Conservation (phyloP, 2,888 invertebrate species). For the Pycnomerus fuliginosus region DNA sequence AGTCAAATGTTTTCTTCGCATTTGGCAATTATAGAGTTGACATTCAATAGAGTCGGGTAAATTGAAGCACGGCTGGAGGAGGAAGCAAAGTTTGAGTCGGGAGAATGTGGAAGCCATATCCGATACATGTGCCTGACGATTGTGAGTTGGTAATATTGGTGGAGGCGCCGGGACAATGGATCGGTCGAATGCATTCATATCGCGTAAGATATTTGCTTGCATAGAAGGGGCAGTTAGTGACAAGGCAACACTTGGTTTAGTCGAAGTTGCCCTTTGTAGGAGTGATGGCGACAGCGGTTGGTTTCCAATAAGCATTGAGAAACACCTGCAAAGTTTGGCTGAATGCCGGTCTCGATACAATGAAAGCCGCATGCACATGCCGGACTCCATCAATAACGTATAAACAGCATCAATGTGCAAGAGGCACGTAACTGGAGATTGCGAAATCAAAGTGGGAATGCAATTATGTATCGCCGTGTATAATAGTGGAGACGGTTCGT, state of each 20-base stretch:
- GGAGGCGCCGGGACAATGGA: too few species aligned
- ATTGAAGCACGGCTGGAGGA: too few species aligned
- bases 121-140: too few species aligned
- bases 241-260: constrained; percentile 29
- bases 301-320: constrained; percentile 41
- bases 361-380: constrained; percentile 8
- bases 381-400: constrained; percentile 13
- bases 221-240: constrained; percentile 34
- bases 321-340: constrained; percentile 48
- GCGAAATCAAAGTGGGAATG: constrained; percentile 40
- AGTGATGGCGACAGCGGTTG: constrained; percentile 27
- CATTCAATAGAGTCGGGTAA: too few species aligned
- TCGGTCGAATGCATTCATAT: constrained; percentile 10
- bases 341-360: neutral
- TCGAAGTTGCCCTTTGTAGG: constrained; percentile 31
- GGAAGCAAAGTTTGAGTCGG: too few species aligned
- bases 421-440: constrained; percentile 41
- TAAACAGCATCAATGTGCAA: too few species aligned
- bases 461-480: constrained; percentile 22
- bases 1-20: too few species aligned
- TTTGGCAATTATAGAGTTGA: too few species aligned
- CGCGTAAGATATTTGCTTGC: constrained; percentile 33
- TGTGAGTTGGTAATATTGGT: too few species aligned
- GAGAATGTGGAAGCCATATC: too few species aligned
- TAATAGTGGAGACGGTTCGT: constrained; percentile 9